These are phyloP conservation scores for Belgica antarctica DNA, from an alignment of 2,888 invertebrate species.

Conservation along the genomic window DNA sequence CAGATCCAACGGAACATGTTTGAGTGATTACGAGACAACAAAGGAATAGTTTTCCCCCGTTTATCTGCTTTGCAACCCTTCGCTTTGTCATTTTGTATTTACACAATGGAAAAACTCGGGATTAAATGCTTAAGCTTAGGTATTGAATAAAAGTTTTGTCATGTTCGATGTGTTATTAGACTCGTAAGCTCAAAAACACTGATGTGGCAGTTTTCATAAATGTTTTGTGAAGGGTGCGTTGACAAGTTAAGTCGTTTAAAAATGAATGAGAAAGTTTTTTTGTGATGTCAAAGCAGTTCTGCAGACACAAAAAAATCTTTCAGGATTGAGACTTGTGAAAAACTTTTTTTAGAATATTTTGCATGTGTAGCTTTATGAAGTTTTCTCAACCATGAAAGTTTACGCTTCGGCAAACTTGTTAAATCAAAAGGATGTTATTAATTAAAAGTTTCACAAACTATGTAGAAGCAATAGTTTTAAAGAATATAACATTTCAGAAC, in stretches of 20 bases:
- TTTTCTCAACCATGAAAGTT: no score
- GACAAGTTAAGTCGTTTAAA: background rate
- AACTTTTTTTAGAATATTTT: no score
- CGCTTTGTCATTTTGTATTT: conserved; percentile 15
- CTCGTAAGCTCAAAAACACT: conserved; percentile 8
- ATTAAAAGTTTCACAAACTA: no score
- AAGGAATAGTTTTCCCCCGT: conserved; percentile 4
- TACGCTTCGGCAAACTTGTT: no score
- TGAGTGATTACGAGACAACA: conserved; percentile 24
- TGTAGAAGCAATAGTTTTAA: no score
- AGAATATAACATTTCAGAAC: no score
- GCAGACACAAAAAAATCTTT: no score
- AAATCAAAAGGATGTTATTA: no score
- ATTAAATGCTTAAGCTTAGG: conserved; percentile 13
- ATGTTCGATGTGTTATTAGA: background rate
- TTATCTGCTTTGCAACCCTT: conserved; percentile 9
- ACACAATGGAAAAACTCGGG: background rate
- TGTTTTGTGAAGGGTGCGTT: background rate
- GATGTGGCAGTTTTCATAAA: background rate
- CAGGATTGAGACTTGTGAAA: no score
- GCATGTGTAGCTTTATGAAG: no score
- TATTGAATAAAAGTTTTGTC: conserved; percentile 4
- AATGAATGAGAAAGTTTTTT: no score
- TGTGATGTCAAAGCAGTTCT: no score
- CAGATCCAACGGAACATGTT: background rate